Evolutionary conservation across 2,797 vertebrate species (phyloP).

Genomic region (Enteromius treurensis): DNA sequence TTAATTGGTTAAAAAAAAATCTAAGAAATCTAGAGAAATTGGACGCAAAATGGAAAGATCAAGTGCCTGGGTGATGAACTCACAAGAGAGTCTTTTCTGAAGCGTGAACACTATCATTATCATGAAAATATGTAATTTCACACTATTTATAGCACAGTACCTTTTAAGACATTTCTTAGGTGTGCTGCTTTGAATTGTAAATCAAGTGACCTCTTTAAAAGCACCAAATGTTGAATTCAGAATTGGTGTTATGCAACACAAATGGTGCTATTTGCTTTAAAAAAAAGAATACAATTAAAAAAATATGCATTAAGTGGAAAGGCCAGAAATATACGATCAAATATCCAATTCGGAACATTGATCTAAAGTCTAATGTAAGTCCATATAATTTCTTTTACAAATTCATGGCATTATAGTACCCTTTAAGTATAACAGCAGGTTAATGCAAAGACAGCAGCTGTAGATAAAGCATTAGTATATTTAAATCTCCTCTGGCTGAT

Average conservation of each 20-base stretch:
- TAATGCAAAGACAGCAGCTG: slow-evolving; percentile 56
- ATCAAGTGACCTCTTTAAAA: slow-evolving; percentile 18
- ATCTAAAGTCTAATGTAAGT: slow-evolving; percentile 43
- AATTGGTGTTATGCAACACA: background rate
- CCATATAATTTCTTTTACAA: slow-evolving; percentile 61
- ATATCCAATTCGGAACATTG: slow-evolving; percentile 35
- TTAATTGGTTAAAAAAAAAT: background rate
- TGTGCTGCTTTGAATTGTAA: background rate
- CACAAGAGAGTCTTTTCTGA: slow-evolving; percentile 1
- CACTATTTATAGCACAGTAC: background rate
- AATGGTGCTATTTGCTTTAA: background rate
- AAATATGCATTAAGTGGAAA: background rate
- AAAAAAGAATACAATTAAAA: background rate
- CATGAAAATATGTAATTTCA: slow-evolving; percentile 10
- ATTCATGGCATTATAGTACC: slow-evolving; percentile 54
- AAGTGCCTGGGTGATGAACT: background rate
- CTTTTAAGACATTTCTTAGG: background rate
- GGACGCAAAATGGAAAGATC: background rate
- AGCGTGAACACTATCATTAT: background rate
- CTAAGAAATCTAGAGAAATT: background rate
- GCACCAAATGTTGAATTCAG: background rate
- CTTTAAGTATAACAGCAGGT: slow-evolving; percentile 65
- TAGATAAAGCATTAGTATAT: slow-evolving; percentile 57
- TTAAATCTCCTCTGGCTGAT: slow-evolving; percentile 29
- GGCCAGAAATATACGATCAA: background rate